Base-by-base conservation (phyloP, 2,797 vertebrate species). In the Notamacropus eugenii region DNA sequence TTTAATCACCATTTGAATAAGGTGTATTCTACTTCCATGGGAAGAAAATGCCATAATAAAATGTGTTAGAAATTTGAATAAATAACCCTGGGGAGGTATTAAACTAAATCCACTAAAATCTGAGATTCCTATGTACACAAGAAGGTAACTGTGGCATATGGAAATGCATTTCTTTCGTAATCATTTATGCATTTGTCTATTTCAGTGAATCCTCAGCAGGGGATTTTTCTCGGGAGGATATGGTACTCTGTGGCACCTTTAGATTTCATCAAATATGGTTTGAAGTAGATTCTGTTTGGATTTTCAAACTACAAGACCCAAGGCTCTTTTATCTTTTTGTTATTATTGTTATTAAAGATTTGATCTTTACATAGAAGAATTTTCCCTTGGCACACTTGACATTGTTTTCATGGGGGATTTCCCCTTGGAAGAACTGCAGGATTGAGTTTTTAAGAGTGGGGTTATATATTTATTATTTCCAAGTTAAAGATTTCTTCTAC, bases 101-200 rank as follows among this genome's bases (percentile, higher is more conserved):
- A 96, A 97, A 57, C 62, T 57, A 59, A 92, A 92, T 91, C 54
- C 0, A 4, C 59, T 95, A 52, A 92, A 92, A 95, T 95, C 55
- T 54, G 52, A 62, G 90, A 94, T 96, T 94, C 87, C 96, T 95
- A 93, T 90, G 92, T 96, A 97, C 58, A 91, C 90, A 97, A 29
- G 31, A 82, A 95, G 93, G 27, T 62, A 91, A 92, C 56, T 62
- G 40, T 92, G 67, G 94, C 93, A 94, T 19, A 93, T 5, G 50
- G 93, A 58, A 31, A 19, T 50, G 40, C 13, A 55, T 54, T 95
- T 93, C 92, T 67, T 56, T 57, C 94, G 74, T 58, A 95, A 95
- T 96, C 96, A 95, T 96, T 94, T 95, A 95, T 27, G 34, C 13
- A 58, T 19, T 90, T 93, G 93, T 94, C 5, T 0, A 74, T 1